These are phyloP conservation scores for Acronicta psi DNA, from an alignment of 2,888 invertebrate genomes.

Conservation along the genomic window DNA sequence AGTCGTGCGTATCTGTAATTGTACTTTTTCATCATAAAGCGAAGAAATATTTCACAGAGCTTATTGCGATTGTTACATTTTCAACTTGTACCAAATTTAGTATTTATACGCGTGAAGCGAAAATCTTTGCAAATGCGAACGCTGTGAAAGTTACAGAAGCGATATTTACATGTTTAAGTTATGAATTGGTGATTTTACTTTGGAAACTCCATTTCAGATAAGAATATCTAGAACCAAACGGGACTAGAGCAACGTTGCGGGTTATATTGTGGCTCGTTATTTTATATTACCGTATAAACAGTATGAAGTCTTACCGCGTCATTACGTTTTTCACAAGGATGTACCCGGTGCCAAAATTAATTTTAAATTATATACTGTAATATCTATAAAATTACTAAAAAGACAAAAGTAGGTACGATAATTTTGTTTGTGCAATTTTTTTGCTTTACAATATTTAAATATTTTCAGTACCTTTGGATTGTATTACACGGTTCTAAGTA, in stretches of 20 bases:
- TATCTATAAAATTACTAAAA: no score
- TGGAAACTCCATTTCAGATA: constrained; percentile 32
- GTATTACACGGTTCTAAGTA: no score
- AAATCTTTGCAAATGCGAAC: constrained; percentile 24
- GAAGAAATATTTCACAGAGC: neutral
- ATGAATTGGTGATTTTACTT: constrained; percentile 23
- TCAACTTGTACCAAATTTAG: neutral
- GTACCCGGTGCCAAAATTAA: no score
- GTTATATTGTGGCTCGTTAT: constrained; percentile 17
- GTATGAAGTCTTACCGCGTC: no score
- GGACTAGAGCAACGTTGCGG: constrained; percentile 13
- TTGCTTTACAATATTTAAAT: no score
- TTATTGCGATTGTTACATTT: constrained; percentile 9
- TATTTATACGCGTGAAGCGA: constrained; percentile 8
- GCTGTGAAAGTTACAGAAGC: constrained; percentile 9
- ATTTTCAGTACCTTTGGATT: no score
- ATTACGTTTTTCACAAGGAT: no score
- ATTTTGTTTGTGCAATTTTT: no score
- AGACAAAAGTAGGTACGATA: no score
- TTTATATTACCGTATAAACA: constrained; percentile 2
- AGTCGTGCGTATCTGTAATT: constrained; percentile 20
- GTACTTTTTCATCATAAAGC: constrained; percentile 2
- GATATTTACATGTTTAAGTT: constrained; percentile 24
- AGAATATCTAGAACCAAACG: constrained; percentile 15
- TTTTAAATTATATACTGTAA: no score